A percentile compares a stretch with the other conserved stretches of the same genome.
phyloP scores from a whole-genome alignment of 2,113 vertebrate species.

The Brachypteracias leptosomus region DNA sequence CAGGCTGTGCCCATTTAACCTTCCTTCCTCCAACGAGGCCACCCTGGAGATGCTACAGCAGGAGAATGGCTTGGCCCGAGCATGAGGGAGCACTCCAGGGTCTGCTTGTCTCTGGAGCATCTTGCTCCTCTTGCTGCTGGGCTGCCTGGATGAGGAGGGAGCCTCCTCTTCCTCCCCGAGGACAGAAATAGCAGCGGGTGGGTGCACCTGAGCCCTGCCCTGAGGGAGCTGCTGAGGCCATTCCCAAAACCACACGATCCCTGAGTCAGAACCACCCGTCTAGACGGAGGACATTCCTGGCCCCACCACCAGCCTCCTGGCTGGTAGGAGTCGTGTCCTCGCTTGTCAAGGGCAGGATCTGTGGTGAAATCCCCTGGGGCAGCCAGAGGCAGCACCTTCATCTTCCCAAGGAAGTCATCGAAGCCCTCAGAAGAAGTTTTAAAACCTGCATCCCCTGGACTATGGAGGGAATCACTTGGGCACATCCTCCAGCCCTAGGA shows the following conservation, averaged over 20 bases:
- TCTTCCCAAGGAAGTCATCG: background rate
- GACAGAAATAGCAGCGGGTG: background rate
- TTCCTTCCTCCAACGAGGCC: background rate
- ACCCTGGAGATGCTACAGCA: background rate
- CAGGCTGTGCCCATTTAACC: rapidly evolving
- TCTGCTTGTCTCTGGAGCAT: background rate
- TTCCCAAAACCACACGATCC: background rate
- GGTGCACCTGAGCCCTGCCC: constrained; percentile 11
- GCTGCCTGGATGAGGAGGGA: background rate
- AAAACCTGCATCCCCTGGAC: background rate
- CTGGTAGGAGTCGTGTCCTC: background rate
- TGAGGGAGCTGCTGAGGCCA: rapidly evolving
- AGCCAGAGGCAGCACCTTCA: background rate
- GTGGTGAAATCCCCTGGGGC: rapidly evolving
- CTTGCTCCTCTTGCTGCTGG: background rate
- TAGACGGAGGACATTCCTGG: constrained; percentile 31
- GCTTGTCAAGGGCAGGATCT: background rate
- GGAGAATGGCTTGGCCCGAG: rapidly evolving
- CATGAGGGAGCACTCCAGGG: rapidly evolving
- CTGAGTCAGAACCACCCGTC: constrained; percentile 13
- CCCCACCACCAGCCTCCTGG: background rate
- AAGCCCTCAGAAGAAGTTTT: background rate
- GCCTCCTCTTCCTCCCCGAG: rapidly evolving
- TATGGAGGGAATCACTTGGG: rapidly evolving
- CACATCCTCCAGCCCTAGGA: background rate